A percentile compares a stretch with the other conserved stretches of the same genome.
Evolutionary conservation across 2,113 vertebrate genomes (phyloP).

Genomic region (Mesocricetus auratus): DNA sequence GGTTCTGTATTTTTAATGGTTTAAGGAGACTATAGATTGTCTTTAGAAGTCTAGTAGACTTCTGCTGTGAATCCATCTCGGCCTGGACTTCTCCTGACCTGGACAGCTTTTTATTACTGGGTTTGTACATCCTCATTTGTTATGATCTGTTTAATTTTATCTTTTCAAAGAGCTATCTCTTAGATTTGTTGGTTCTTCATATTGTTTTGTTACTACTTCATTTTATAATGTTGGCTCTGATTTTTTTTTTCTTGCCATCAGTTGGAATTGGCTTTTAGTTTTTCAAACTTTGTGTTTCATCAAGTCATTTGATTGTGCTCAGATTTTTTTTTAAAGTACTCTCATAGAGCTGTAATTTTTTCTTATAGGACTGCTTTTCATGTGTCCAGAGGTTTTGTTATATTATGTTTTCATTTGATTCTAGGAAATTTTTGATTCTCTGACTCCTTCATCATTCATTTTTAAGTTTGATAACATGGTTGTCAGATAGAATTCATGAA

Average conservation of each 20-base stretch:
- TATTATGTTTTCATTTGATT: background rate
- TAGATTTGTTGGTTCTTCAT: no score
- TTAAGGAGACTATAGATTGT: background rate
- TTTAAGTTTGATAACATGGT: no score
- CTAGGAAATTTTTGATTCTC: background rate
- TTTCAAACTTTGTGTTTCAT: no score
- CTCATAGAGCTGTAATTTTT: background rate
- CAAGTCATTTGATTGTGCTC: no score
- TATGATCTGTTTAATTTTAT: background rate
- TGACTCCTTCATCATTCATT: background rate
- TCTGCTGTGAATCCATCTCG: background rate
- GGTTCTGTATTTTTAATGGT: background rate
- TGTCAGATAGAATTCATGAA: background rate
- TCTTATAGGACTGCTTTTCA: background rate
- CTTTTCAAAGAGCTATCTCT: no score
- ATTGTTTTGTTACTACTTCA: no score
- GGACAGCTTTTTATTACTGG: background rate
- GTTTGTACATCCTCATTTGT: background rate
- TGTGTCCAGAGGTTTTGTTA: background rate
- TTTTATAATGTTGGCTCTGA: no score
- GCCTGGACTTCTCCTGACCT: background rate
- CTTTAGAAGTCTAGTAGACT: background rate
- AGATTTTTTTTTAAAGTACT: background rate
- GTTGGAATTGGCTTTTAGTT: no score
- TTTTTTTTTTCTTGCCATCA: no score